phyloP scores from a whole-genome alignment of 2,888 invertebrate genomes.

The Taenaris catops region DNA sequence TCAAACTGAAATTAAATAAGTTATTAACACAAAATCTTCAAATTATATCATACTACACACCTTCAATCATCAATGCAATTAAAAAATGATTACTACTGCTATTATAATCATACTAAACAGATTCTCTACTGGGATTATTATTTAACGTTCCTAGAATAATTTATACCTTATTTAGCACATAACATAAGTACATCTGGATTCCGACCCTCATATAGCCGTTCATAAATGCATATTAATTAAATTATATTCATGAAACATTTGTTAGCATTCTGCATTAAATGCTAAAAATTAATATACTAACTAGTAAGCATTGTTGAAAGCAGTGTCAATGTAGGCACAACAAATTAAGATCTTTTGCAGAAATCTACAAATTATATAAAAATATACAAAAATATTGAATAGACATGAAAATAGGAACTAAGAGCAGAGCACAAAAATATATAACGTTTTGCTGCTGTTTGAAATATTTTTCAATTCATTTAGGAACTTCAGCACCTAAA shows the following conservation, averaged over 20 bases:
- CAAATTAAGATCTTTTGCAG: conserved; percentile 4
- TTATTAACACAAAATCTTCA: no score
- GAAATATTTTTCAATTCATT: conserved; percentile 9
- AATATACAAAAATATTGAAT: conserved; percentile 14
- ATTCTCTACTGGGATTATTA: no score
- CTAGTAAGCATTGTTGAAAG: conserved; percentile 10
- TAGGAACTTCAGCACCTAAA: conserved; percentile 12
- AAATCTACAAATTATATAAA: conserved; percentile 13
- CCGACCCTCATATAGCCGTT: conserved; percentile 24
- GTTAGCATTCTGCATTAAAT: conserved; percentile 8
- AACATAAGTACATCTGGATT: conserved; percentile 21
- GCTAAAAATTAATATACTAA: conserved; percentile 1
- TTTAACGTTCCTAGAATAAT: no score
- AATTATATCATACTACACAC: no score
- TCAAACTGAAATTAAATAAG: no score
- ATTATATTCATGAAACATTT: conserved; percentile 2
- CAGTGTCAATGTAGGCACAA: conserved; percentile 15
- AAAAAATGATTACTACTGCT: no score
- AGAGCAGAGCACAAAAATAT: conserved; percentile 14
- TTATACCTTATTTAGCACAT: no score
- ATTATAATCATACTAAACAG: no score
- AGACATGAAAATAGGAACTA: conserved; percentile 20
- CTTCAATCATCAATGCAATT: no score
- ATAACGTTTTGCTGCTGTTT: conserved; percentile 1
- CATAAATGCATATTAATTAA: conserved; percentile 6